Base-by-base conservation (phyloP, 2,888 invertebrate genomes). In the Calliscelio sp. region DNA sequence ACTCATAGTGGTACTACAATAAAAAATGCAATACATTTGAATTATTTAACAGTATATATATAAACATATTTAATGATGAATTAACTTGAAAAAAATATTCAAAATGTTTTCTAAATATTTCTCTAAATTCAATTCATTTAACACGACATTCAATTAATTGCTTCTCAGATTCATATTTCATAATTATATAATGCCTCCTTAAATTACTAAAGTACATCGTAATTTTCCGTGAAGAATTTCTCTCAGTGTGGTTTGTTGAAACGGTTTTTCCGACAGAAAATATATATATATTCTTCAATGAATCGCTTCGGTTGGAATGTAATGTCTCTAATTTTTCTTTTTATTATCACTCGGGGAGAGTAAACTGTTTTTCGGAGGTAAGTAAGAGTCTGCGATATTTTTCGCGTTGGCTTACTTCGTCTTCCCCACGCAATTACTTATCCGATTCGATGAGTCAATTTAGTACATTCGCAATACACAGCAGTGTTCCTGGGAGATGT, bases 401-500 rank as follows among this genome's bases (percentile, higher is more conserved):
- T 66, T 57, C 55, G 77, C 20, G 61, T 46, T 53, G 53, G 70
- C 28, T 79, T 68, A 61, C 70, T 53, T 66, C 63, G 59, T 61
- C 70, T 63, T 41, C 63, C 63, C 70, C 57, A 35, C n/a, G 63
- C 66, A 79, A 79, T 79, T 70, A 79, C 70, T 79, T 79, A 79
- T 71, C 79, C 79, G 49, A 25, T 73, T 66, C 80, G 80, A 80
- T 80, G 73, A 80, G 80, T 80, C 73, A 73, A 80, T 80, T 80
- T 73, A 18, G 66, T 80, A 73, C 73, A 59, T 38, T 73, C 51
- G 66, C 59, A 59, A 61, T 66, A 66, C 63, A 16, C 73, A 41
- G 32, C 28, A 55, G 20, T 41, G 68, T 51, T 59, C 16, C 24
- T 20, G 38, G 25, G 18, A 77, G 57, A 77, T n/a, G n/a, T n/a